Base-by-base conservation (phyloP, 2,888 invertebrate genomes). In the Drosophila hamatofila region DNA sequence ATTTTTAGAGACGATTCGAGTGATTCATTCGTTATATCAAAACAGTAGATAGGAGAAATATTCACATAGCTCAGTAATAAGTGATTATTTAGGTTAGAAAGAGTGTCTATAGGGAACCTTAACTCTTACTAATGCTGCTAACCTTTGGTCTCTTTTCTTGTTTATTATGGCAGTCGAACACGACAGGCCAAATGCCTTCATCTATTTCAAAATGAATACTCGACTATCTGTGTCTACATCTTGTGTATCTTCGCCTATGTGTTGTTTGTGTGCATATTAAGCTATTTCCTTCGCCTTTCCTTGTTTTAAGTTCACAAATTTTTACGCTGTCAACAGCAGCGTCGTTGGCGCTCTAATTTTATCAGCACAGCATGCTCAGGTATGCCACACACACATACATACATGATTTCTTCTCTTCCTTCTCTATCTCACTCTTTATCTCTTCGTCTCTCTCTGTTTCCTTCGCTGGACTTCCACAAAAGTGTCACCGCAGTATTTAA, bases 401-500 rank as follows among this genome's bases (percentile, higher is more conserved):
- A 14, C 35, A 14, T 16, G 35, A 16, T 2, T 42, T 18, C 41
- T 39, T 18, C 18, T 1, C 0, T 46, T 16, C 25, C 39, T 23
- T 39, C 33, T 55, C 30, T 39, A 25, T 21, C 5, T 54, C 14
- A 23, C 12, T 44, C 41, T n/a, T 23, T 35, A 23, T 60, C 23
- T 27, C 33, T 35, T 25, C 42, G n/a, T 30, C 25, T 60, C 25
- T 27, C 30, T 44, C 25, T 52, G 25, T 35, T 14, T 21, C 54
- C 54, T 23, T 23, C 21, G 46, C 12, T 18, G 12, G n/a, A 80
- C 65, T 81, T 89, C 81, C 83, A 88, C 83, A 78, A 88, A 88
- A 89, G 89, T 87, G 90, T 87, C 90, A 78, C 82, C 88, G 77
- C 80, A 89, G 80, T 89, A 85, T 87, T 87, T 90, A 84, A 84